Percentiles rank a stretch among this genome's conserved stretches.
These are phyloP conservation scores for Oriolus oriolus DNA, from an alignment of 2,113 vertebrate species.

Conservation along the genomic window DNA sequence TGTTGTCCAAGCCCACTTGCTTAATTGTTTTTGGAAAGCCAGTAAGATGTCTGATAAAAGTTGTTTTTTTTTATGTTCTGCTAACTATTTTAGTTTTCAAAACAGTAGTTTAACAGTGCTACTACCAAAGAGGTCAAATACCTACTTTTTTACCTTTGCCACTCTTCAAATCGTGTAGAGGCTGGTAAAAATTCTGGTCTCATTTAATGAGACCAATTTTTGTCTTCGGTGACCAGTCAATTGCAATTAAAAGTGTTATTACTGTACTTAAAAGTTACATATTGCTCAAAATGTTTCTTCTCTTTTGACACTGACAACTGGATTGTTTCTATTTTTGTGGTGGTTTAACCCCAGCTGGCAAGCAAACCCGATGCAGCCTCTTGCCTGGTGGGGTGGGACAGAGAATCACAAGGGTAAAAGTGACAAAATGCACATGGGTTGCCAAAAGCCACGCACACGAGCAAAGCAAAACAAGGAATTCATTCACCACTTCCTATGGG, in stretches of 20 bases:
- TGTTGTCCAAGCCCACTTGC: constrained; percentile 84
- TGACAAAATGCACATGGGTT: background rate
- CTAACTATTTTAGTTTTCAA: background rate
- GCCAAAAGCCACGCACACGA: background rate
- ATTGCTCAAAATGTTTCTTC: background rate
- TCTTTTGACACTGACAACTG: background rate
- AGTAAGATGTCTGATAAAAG: constrained; percentile 72
- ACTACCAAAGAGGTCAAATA: background rate
- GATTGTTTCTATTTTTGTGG: background rate
- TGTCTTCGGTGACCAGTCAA: background rate
- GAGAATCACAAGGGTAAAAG: background rate
- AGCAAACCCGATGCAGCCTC: background rate
- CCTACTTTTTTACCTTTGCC: background rate
- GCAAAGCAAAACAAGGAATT: background rate
- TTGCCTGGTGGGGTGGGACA: background rate
- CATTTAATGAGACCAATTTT: background rate
- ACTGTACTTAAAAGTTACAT: background rate
- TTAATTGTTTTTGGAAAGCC: constrained; percentile 89
- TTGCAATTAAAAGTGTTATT: background rate
- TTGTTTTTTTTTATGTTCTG: background rate
- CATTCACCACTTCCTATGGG: background rate
- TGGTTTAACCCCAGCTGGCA: background rate
- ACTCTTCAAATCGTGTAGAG: background rate
- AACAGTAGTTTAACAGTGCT: background rate
- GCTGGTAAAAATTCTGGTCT: background rate